These are phyloP conservation scores for Agelastica alni DNA, from an alignment of 2,888 invertebrate species.

Conservation along the genomic window DNA sequence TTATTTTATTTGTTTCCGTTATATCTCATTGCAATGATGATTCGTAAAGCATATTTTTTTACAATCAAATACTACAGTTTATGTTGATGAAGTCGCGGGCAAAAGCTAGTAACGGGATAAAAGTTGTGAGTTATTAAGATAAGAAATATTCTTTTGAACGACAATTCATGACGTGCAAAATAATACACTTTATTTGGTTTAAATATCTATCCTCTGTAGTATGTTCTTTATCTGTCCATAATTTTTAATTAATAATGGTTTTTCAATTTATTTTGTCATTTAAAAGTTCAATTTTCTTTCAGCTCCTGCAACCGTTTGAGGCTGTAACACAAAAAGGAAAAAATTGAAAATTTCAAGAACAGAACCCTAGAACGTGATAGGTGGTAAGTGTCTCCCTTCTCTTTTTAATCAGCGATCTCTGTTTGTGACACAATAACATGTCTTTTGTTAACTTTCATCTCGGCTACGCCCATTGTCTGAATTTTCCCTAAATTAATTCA, in stretches of 20 bases:
- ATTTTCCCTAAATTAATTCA: constrained; percentile 17
- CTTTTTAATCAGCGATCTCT: not conserved
- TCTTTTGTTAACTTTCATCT: constrained; percentile 8
- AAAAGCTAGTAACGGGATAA: too few relatives aligned
- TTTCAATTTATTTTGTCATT: not conserved
- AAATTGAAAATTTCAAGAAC: not conserved
- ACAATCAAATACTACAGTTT: too few relatives aligned
- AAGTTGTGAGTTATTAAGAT: too few relatives aligned
- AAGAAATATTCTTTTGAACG: too few relatives aligned
- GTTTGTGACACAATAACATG: not conserved
- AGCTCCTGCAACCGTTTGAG: not conserved
- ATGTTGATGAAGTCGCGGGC: too few relatives aligned
- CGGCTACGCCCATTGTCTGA: constrained; percentile 2
- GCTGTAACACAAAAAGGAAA: not conserved
- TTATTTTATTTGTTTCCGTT: too few relatives aligned
- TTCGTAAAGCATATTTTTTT: too few relatives aligned
- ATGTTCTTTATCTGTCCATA: too few relatives aligned
- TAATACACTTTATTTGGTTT: too few relatives aligned
- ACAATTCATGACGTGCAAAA: too few relatives aligned
- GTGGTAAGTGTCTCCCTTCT: not conserved
- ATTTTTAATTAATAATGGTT: not conserved
- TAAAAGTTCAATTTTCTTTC: not conserved
- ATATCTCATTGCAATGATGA: too few relatives aligned
- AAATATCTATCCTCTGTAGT: too few relatives aligned
- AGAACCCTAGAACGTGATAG: not conserved